Conservation (phyloP, 64 coral and sea anemone species). For the Montipora efflorescens region DNA sequence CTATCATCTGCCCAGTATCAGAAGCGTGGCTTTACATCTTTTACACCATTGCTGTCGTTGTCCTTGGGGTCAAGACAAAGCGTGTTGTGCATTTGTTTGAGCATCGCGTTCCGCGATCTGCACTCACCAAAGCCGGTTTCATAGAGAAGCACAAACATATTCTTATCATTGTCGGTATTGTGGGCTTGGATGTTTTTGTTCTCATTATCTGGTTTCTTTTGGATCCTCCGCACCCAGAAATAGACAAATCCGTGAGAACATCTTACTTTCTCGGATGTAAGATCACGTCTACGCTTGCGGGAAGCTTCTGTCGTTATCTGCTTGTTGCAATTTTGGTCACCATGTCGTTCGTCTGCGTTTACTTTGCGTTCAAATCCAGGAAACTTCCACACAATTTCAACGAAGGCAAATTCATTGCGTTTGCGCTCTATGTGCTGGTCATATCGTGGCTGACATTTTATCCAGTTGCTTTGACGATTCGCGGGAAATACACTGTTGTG, state of each 20-base stretch:
- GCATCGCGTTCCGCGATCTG: conserved; percentile 61
- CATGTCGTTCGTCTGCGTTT: conserved; percentile 64
- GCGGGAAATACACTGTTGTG: conserved; percentile 66
- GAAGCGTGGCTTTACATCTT: background rate
- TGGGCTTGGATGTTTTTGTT: conserved; percentile 18
- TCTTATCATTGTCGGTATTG: conserved; percentile 24
- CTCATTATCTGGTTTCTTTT: conserved; percentile 66
- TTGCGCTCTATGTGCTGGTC: conserved; percentile 71
- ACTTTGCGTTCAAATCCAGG: conserved; percentile 84
- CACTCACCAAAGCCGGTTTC: conserved; percentile 59
- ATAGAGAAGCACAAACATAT: conserved; percentile 62
- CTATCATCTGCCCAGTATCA: conserved; percentile 52
- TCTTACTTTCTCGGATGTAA: conserved; percentile 50
- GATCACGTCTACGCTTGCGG: conserved; percentile 12
- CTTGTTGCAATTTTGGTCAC: conserved; percentile 60
- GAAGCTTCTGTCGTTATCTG: conserved; percentile 62
- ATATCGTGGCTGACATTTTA: conserved; percentile 90
- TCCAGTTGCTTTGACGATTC: conserved; percentile 73
- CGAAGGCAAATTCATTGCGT: conserved; percentile 89
- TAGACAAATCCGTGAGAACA: conserved; percentile 57
- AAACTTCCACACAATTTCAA: conserved; percentile 89
- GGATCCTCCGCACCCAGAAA: conserved; percentile 46
- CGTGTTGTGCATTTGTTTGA: conserved; percentile 79
- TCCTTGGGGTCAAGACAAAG: conserved; percentile 86
- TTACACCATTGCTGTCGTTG: conserved; percentile 76